Conservation (phyloP, 2,797 vertebrate species). For the Falco novaeseelandiae region DNA sequence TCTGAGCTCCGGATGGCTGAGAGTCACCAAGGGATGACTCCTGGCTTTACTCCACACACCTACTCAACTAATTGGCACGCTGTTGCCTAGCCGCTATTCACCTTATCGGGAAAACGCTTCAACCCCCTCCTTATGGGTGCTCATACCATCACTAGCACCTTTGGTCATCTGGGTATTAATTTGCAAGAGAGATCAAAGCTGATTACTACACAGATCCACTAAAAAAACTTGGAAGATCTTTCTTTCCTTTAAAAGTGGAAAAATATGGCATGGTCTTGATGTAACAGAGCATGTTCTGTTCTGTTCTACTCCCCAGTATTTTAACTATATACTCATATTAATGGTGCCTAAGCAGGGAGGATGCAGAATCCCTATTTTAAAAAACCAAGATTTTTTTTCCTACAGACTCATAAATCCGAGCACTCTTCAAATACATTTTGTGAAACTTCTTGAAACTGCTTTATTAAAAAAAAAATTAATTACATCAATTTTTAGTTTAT, state of each 20-base stretch:
- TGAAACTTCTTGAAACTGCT: not conserved
- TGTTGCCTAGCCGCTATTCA: not conserved
- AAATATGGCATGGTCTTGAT: not conserved
- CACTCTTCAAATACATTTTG: not conserved
- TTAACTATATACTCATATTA: not conserved
- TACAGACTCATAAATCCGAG: not conserved
- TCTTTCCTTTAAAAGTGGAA: not conserved
- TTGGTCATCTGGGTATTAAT: not conserved
- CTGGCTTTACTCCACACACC: not conserved
- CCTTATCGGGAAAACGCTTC: not conserved
- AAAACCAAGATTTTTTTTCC: not conserved
- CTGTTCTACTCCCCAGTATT: not conserved
- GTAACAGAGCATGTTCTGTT: not conserved
- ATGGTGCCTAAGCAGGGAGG: not conserved
- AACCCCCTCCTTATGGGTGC: not conserved
- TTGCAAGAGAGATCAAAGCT: not conserved
- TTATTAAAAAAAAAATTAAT: not conserved
- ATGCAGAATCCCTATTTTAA: not conserved
- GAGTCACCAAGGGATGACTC: not conserved
- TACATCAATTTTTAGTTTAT: not conserved
- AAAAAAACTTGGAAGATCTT: not conserved
- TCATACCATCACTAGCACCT: not conserved
- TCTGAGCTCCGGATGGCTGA: not conserved
- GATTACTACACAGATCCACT: not conserved
- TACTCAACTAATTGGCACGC: not conserved